Base-by-base conservation (phyloP, 2,888 invertebrate genomes). In the Willowsia nigromaculata region DNA sequence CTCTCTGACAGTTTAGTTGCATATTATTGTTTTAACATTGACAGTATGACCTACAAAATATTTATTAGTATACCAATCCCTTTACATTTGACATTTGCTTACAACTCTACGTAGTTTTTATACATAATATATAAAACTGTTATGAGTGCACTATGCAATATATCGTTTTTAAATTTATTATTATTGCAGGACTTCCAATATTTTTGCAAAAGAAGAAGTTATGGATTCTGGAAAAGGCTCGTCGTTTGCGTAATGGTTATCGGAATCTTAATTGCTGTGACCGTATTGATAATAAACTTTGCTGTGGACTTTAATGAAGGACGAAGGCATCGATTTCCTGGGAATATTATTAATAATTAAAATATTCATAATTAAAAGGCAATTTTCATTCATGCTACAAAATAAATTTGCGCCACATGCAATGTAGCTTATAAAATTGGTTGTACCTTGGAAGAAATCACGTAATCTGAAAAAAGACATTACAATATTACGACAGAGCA, bases 131-230 rank as follows among this genome's bases (percentile, higher is more conserved):
- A n/a, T n/a, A n/a, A n/a, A n/a, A n/a, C n/a, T n/a, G n/a, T n/a
- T n/a, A n/a, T n/a, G n/a, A n/a, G n/a, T n/a, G n/a, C n/a, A n/a
- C n/a, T n/a, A n/a, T n/a, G n/a, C n/a, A n/a, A n/a, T n/a, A n/a
- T n/a, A n/a, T n/a, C n/a, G n/a, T n/a, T n/a, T n/a, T n/a, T n/a
- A n/a, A n/a, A n/a, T n/a, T n/a, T n/a, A n/a, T n/a, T n/a, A n/a
- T 47, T 47, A 13, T 47, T 22, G 25, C 68, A 91, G 91, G 91
- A 91, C 71, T 87, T 87, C 85, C 86, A 91, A 53, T 90, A 86
- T 62, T 90, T 81, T 81, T 88, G 88, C 89, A 91, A 85, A 81
- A 56, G 83, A 87, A 56, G 82, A 74, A 88, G 78, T 53, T 80
- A 88, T 53, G 87, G 85, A n/a, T 83, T 81, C 59, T 86, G 84